A percentile compares a stretch with the other conserved stretches of the same genome.
Evolutionary conservation across 2,113 vertebrate genomes (phyloP).

Genomic region (Pollimyrus isidori): DNA sequence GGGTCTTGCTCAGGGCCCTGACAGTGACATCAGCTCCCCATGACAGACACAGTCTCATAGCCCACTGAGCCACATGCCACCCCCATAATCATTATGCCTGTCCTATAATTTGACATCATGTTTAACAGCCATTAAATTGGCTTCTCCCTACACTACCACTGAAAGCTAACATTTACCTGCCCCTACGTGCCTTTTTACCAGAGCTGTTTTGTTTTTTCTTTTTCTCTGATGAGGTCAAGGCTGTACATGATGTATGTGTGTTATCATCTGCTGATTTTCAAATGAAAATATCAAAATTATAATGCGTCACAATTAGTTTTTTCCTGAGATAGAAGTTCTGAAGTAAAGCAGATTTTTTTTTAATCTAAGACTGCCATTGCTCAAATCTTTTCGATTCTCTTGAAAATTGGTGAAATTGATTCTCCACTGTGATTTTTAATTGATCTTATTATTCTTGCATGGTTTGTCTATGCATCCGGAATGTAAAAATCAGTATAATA

Average conservation of each 20-base stretch:
- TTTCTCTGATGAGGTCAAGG: background rate
- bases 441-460: background rate
- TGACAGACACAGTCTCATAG: background rate
- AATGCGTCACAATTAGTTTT: background rate
- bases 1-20: background rate
- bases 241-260: background rate
- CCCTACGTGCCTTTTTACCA: background rate
- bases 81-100: background rate
- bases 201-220: background rate
- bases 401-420: background rate
- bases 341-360: background rate
- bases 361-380: background rate
- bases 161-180: background rate
- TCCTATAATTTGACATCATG: background rate
- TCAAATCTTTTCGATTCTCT: background rate
- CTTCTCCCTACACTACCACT: background rate
- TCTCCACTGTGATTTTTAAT: background rate
- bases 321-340: background rate
- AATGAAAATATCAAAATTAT: background rate
- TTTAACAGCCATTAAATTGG: background rate
- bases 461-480: background rate
- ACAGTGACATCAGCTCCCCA: background rate
- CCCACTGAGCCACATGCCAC: background rate
- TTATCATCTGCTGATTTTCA: background rate
- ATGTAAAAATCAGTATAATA: background rate